Evolutionary conservation across 2,113 vertebrate genomes (phyloP).

Genomic region (Triplophysa rosa): DNA sequence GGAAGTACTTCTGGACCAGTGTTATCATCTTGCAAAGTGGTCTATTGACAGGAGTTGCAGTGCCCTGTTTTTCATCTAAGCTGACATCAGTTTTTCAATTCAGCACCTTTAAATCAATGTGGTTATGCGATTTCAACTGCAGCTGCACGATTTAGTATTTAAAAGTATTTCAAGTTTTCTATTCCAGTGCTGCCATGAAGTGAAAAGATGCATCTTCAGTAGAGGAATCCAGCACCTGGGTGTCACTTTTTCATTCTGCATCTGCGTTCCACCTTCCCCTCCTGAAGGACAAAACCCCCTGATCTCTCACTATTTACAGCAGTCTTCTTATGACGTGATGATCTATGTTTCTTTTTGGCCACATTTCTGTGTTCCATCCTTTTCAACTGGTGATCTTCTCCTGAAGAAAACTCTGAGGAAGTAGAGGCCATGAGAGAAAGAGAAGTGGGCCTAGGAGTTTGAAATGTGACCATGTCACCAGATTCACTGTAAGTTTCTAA

Average conservation of each 20-base stretch:
- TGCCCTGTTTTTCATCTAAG: too few species aligned
- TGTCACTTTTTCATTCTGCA: constrained; percentile 54
- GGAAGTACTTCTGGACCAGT: too few species aligned
- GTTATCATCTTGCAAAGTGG: too few species aligned
- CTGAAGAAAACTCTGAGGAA: constrained; percentile 37
- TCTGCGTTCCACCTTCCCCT: constrained; percentile 52
- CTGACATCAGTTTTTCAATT: too few species aligned
- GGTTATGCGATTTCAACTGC: too few species aligned
- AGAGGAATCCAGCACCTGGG: constrained; percentile 22
- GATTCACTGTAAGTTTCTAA: constrained; percentile 29
- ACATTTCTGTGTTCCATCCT: constrained; percentile 27
- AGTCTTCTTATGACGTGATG: constrained; percentile 28
- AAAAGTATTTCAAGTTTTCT: too few species aligned
- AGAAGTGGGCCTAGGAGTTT: constrained; percentile 49
- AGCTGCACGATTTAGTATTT: too few species aligned
- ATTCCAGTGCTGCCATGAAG: too few species aligned
- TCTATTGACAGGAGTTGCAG: too few species aligned
- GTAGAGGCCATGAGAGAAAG: constrained; percentile 48
- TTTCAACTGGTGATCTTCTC: constrained; percentile 6
- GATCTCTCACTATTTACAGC: constrained; percentile 11
- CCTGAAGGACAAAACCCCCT: constrained; percentile 31
- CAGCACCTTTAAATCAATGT: too few species aligned
- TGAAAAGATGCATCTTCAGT: background rate
- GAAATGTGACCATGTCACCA: background rate
- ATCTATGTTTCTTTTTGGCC: constrained; percentile 14